Conservation (phyloP, 2,113 vertebrate species). For the Alligator mississippiensis region DNA sequence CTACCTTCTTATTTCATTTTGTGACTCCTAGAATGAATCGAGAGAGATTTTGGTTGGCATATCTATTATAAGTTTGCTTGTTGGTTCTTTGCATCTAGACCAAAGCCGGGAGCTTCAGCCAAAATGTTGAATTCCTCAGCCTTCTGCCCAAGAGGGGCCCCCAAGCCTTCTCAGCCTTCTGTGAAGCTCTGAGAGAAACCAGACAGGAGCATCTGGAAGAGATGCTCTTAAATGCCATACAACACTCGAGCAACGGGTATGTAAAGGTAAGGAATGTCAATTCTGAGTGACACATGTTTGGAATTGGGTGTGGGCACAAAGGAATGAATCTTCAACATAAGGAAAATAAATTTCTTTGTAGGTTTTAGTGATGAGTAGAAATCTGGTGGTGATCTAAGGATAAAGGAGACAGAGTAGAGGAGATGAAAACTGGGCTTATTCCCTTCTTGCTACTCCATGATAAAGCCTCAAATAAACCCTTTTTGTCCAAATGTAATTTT, state of each 20-base stretch:
- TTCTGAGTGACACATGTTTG: background rate
- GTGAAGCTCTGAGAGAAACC: constrained; percentile 86
- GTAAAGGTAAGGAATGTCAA: constrained; percentile 46
- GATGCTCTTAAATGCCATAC: constrained; percentile 62
- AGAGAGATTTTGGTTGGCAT: rapidly evolving
- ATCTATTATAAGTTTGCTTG: background rate
- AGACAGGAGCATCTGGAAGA: constrained; percentile 89
- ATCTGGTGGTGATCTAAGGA: background rate
- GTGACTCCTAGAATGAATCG: too few relatives aligned
- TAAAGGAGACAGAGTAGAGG: background rate
- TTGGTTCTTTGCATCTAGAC: constrained; percentile 72
- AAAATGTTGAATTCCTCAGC: constrained; percentile 85
- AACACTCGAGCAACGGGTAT: background rate
- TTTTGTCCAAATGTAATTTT: background rate
- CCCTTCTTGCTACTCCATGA: background rate
- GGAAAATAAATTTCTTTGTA: background rate
- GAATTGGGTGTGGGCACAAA: background rate
- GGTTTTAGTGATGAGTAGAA: background rate
- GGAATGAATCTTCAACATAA: background rate
- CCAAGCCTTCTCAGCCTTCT: constrained; percentile 89
- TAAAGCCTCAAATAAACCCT: background rate
- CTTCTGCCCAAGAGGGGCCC: constrained; percentile 93
- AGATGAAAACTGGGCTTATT: background rate
- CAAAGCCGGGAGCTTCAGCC: constrained; percentile 83
- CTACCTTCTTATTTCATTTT: background rate